Evolutionary conservation across 2,797 vertebrate genomes (phyloP).

Genomic region (Petrocephalus sullivani): DNA sequence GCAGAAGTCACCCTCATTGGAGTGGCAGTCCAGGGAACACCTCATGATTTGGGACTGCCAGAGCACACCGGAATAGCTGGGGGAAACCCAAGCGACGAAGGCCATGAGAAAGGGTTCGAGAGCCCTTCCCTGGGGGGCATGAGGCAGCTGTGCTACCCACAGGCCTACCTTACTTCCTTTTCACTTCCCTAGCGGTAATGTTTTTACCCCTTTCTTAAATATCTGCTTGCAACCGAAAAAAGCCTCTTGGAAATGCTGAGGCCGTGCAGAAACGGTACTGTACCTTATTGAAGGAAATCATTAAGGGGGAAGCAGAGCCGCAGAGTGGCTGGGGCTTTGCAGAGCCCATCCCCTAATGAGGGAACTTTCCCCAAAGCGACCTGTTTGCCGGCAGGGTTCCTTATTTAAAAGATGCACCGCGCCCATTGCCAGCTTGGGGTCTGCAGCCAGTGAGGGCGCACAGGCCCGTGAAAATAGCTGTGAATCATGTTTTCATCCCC

Average conservation of each 20-base stretch:
- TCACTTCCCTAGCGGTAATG: background rate
- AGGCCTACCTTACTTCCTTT: background rate
- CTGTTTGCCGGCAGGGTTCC: background rate
- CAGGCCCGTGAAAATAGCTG: conserved; percentile 15
- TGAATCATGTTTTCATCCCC: conserved; percentile 1
- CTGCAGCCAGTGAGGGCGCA: background rate
- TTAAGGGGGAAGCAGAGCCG: background rate
- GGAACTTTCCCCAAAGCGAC: background rate
- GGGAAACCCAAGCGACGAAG: background rate
- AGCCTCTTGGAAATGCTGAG: background rate
- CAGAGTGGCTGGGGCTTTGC: background rate
- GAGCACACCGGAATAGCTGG: background rate
- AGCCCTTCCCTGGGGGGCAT: no score
- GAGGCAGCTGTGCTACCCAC: background rate
- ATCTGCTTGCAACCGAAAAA: background rate
- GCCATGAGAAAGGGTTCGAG: background rate
- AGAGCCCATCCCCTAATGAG: background rate
- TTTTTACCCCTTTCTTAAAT: background rate
- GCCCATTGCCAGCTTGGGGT: conserved; percentile 5
- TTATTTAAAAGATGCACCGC: background rate
- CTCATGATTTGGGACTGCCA: background rate
- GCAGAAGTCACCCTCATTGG: background rate
- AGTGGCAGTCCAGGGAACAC: background rate
- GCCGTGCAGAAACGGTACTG: background rate
- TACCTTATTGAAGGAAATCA: conserved; percentile 6